These are phyloP conservation scores for Nicator chloris DNA, from an alignment of 2,113 vertebrate species.

Conservation along the genomic window DNA sequence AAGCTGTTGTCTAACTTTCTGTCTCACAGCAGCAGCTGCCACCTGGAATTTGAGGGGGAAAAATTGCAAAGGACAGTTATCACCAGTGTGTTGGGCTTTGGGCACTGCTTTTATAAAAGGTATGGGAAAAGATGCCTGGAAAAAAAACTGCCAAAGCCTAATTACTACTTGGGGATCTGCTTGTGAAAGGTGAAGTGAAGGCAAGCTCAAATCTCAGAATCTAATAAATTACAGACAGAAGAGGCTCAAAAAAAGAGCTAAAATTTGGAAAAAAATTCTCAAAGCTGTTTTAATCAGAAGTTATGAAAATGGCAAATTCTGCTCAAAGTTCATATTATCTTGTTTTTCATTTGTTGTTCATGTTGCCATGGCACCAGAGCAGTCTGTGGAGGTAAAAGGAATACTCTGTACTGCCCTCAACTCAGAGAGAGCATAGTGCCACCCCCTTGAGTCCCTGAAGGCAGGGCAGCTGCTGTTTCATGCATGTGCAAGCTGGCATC, in stretches of 20 bases:
- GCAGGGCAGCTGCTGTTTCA: neutral
- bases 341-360: neutral
- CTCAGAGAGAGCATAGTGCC: rapidly evolving
- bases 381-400: neutral
- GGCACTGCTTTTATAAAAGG: neutral
- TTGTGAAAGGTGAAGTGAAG: neutral
- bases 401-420: rapidly evolving
- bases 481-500: neutral
- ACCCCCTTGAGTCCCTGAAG: rapidly evolving
- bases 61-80: neutral
- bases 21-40: neutral
- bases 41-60: neutral
- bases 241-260: neutral
- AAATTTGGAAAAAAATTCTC: neutral
- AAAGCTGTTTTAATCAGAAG: neutral
- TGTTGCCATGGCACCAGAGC: neutral
- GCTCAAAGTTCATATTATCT: neutral
- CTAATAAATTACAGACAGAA: neutral
- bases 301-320: neutral
- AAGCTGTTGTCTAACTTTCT: neutral
- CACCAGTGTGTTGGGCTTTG: neutral
- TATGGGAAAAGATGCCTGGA: neutral
- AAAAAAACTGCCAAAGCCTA: neutral
- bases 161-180: neutral
- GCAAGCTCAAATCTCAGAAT: neutral